A percentile compares a stretch with the other conserved stretches of the same genome.
These are phyloP conservation scores for Gordius sp. DNA, from an alignment of 2,888 invertebrate genomes.

Conservation along the genomic window DNA sequence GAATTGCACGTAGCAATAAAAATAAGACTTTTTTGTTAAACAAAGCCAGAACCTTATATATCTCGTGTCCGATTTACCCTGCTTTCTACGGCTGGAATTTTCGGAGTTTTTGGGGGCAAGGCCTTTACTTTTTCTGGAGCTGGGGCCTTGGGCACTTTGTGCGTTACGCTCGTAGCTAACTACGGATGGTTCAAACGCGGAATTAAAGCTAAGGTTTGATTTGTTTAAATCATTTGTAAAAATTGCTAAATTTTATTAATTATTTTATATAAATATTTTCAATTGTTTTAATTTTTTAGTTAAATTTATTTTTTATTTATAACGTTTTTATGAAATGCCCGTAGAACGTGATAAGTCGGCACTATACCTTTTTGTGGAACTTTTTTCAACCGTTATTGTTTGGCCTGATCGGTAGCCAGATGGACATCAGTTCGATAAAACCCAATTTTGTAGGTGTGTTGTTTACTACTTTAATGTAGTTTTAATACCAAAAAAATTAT, in stretches of 20 bases:
- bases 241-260: background rate
- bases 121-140: slow-evolving; percentile 27
- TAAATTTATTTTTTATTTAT: background rate
- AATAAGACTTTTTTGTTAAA: no score
- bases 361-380: slow-evolving; percentile 77
- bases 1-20: no score
- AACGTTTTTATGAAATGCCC: slow-evolving; percentile 16
- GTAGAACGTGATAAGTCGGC: slow-evolving; percentile 40
- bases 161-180: slow-evolving; percentile 29
- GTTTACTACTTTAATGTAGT: background rate
- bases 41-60: slow-evolving; percentile 20
- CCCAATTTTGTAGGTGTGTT: slow-evolving; percentile 31
- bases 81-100: slow-evolving; percentile 25
- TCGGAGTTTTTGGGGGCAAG: slow-evolving; percentile 27
- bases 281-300: background rate
- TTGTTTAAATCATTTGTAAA: no score
- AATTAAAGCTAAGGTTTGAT: slow-evolving; percentile 17
- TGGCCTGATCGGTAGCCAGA: slow-evolving; percentile 64
- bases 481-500: no score
- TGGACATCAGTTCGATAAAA: slow-evolving; percentile 38
- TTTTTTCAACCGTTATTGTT: slow-evolving; percentile 79
- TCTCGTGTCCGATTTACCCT: slow-evolving; percentile 24
- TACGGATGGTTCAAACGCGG: slow-evolving; percentile 27
- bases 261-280: background rate
- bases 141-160: slow-evolving; percentile 29